Base-by-base conservation (phyloP, 2,888 invertebrate species). In the Galerucella pusilla region DNA sequence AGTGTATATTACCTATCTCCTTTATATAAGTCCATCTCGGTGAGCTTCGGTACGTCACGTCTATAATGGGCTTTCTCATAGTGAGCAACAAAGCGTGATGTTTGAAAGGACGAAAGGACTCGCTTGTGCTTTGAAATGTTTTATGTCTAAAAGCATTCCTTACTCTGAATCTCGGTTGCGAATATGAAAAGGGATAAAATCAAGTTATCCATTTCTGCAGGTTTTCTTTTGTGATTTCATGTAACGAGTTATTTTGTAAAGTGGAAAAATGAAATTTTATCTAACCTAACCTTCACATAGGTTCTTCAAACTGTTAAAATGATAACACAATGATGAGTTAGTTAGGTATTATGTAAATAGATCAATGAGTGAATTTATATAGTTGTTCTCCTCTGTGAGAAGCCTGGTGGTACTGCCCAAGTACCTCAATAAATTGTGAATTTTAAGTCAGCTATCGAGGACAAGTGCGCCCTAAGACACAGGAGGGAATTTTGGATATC, bases 21-120 rank as follows among this genome's bases (percentile, higher is more conserved):
- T 76, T 76, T 76, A 71, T 74, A 74, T 64, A 63, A 61, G 76
- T 72, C 71, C 76, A 71, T 74, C 66, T 74, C 74, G 69, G 71
- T 65, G 67, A 75, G 63, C 63, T 54, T 75, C 63, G 63, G 68
- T 71, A 75, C 60, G 67, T 71, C 71, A 68, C 71, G 68, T 71
- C 45, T 70, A 65, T 74, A 74, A 74, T 74, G 74, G 74, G 66
- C 66, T 66, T 74, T 69, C 74, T 70, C 70, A 67, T 72, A 63
- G 72, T 45, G 66, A 72, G 66, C 60, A 72, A 72, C 72, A 72
- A 72, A 72, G 72, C 72, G 72, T 72, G 72, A 59, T 67, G 66
- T 72, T 66, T 72, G 72, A 72, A 72, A 72, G 71, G 71, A 71
- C 71, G 71, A 71, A 71, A 65, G 66, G 72, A 72, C 72, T 60